Evolutionary conservation across 2,113 vertebrate species (phyloP).

Genomic region (Thymallus thymallus): DNA sequence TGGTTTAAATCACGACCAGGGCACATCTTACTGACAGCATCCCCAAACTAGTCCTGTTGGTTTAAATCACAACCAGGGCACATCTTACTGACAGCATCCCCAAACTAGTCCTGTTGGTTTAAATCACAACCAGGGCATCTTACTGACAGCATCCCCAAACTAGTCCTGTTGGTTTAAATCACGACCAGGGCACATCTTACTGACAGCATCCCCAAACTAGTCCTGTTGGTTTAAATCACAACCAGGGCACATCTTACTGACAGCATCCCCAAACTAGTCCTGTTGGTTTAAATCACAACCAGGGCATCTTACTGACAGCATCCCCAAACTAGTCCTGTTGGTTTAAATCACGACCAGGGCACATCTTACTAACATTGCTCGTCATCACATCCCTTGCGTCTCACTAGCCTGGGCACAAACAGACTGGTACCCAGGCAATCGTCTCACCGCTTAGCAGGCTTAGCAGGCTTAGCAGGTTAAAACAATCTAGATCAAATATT

Average conservation of each 20-base stretch:
- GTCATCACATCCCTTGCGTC: neutral
- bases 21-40: constrained; percentile 5
- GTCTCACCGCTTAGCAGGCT: neutral
- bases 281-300: neutral
- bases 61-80: no score
- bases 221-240: no score
- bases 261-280: neutral
- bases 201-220: no score
- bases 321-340: neutral
- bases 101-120: no score
- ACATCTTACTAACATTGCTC: constrained; percentile 9
- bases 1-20: neutral
- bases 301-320: no score
- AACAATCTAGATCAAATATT: neutral
- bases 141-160: neutral
- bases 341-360: neutral
- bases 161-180: neutral
- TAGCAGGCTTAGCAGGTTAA: constrained; percentile 10
- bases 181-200: no score
- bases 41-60: neutral
- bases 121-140: no score
- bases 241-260: no score
- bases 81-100: no score
- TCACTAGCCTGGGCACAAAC: no score
- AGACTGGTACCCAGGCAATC: neutral